Evolutionary conservation across 2,888 invertebrate genomes (phyloP).

Genomic region (Drosophila mimetica): DNA sequence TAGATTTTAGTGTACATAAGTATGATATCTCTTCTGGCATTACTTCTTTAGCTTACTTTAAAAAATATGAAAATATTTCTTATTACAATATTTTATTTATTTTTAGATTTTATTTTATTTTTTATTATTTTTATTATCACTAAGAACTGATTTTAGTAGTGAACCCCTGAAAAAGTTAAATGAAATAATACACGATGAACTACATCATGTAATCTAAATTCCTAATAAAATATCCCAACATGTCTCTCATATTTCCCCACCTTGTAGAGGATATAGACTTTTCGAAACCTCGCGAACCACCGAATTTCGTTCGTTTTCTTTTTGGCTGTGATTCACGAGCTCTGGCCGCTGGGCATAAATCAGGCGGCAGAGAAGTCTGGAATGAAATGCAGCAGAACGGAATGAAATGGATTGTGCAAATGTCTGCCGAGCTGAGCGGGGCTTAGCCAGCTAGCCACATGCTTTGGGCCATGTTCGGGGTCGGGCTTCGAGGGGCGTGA

Average conservation of each 20-base stretch:
- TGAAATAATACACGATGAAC: not conserved
- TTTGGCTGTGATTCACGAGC: slow-evolving; percentile 55
- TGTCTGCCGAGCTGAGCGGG: slow-evolving; percentile 42
- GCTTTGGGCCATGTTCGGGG: slow-evolving; percentile 50
- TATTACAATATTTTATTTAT: too few relatives aligned
- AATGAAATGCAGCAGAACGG: slow-evolving; percentile 44
- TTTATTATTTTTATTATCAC: too few relatives aligned
- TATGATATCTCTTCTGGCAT: too few relatives aligned
- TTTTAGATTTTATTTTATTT: too few relatives aligned
- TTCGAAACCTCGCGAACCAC: not conserved
- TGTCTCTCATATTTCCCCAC: fast-evolving
- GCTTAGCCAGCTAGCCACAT: slow-evolving; percentile 17
- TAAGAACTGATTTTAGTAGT: too few relatives aligned
- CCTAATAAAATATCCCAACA: not conserved
- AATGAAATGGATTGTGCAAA: slow-evolving; percentile 66
- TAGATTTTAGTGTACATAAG: too few relatives aligned
- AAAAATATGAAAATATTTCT: too few relatives aligned
- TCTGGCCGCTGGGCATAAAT: slow-evolving; percentile 65
- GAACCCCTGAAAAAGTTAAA: not conserved
- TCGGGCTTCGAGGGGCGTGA: slow-evolving; percentile 52
- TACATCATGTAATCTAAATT: too few relatives aligned
- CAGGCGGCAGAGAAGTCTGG: slow-evolving; percentile 43
- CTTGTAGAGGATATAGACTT: slow-evolving; percentile 36
- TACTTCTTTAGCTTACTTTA: too few relatives aligned
- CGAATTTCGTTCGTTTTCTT: slow-evolving; percentile 22